Conservation (phyloP, 2,113 vertebrate species). For the Pseudopipra pipra region DNA sequence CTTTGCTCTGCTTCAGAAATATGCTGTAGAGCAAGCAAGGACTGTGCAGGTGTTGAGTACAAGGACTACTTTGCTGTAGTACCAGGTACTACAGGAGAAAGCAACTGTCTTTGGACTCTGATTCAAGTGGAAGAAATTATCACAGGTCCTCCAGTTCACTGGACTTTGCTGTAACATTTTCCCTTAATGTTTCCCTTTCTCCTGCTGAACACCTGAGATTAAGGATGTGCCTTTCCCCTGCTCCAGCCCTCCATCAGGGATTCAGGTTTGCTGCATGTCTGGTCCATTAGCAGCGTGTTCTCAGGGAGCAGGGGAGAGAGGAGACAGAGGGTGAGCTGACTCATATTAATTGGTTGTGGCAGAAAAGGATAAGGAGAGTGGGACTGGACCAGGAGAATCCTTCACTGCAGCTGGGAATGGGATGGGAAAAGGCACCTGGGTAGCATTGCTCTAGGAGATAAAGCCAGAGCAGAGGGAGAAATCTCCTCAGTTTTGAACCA, state of each 20-base stretch:
- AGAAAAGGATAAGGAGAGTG: neutral
- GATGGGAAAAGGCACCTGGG: rapidly evolving
- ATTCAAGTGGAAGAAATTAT: neutral
- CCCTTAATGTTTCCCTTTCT: neutral
- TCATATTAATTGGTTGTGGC: neutral
- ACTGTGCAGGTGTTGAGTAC: rapidly evolving
- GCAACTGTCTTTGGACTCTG: neutral
- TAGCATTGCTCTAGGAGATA: neutral
- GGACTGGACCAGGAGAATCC: neutral
- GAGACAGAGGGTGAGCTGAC: neutral
- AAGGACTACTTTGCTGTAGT: neutral
- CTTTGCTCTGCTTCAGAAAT: neutral
- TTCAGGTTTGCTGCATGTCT: rapidly evolving
- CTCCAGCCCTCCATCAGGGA: neutral
- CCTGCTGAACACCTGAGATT: neutral
- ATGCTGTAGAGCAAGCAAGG: rapidly evolving
- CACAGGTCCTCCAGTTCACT: neutral
- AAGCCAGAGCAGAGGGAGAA: neutral
- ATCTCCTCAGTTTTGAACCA: neutral
- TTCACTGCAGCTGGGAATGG: neutral
- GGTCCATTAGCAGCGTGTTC: neutral
- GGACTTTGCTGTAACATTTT: neutral
- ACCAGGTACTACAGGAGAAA: neutral
- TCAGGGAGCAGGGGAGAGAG: neutral
- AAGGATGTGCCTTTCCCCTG: neutral